A percentile compares a stretch with the other conserved stretches of the same genome.
These are phyloP conservation scores for Limenitis camilla DNA, from an alignment of 2,888 invertebrate species.

Conservation along the genomic window DNA sequence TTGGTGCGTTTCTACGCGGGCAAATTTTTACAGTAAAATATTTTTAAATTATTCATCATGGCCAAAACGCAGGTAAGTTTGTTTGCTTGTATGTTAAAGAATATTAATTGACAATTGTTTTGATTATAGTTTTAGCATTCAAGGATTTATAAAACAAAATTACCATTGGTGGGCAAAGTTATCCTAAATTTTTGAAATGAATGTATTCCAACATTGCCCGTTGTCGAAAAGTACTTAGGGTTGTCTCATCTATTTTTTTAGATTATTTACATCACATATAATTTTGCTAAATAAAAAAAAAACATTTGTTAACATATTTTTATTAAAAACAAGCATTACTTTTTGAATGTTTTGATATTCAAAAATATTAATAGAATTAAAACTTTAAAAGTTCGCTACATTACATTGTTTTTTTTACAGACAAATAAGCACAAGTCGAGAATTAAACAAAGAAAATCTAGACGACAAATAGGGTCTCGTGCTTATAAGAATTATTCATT, in stretches of 20 bases:
- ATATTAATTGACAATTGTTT: background rate
- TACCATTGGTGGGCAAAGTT: conserved; percentile 1
- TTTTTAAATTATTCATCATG: conserved; percentile 1
- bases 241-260: conserved; percentile 1
- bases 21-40: background rate
- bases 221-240: conserved; percentile 5
- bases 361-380: too few species aligned
- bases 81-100: background rate
- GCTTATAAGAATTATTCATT: conserved; percentile 6
- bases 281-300: background rate
- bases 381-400: too few species aligned
- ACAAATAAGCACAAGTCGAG: conserved; percentile 9
- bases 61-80: conserved; percentile 5
- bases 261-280: background rate
- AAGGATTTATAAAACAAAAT: background rate
- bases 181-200: background rate
- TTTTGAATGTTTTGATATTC: too few species aligned
- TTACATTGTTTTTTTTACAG: too few species aligned
- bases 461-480: conserved; percentile 5
- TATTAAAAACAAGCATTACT: too few species aligned
- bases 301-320: background rate
- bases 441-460: conserved; percentile 10
- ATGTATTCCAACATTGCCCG: conserved; percentile 5
- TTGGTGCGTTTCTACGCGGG: background rate
- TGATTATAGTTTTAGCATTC: background rate